Conservation (phyloP, 2,888 invertebrate genomes). For the Idaea dimidiata region DNA sequence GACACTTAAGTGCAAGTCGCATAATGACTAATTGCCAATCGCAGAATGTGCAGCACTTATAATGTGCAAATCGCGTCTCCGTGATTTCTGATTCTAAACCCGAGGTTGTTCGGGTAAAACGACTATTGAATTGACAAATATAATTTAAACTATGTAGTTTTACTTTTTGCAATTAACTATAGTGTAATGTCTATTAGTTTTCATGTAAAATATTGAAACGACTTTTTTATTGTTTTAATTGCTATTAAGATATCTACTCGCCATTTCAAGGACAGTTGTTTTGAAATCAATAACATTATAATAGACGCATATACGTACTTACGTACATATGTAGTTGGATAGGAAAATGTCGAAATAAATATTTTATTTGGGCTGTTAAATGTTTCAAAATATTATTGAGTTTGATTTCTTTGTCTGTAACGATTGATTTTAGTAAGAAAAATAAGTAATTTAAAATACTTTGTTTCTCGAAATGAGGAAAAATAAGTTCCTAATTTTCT, state of each 20-base stretch:
- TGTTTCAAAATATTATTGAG: background rate
- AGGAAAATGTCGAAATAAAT: constrained; percentile 10
- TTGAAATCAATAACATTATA: background rate
- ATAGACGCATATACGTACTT: too few relatives aligned
- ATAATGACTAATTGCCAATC: constrained; percentile 51
- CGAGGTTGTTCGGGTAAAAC: too few relatives aligned
- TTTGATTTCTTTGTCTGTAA: background rate
- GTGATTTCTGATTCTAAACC: too few relatives aligned
- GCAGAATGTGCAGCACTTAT: constrained; percentile 52
- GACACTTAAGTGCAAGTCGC: constrained; percentile 45
- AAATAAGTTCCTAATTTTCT: too few relatives aligned
- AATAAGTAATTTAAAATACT: background rate
- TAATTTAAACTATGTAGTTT: constrained; percentile 40
- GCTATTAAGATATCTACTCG: constrained; percentile 26
- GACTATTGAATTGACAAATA: constrained; percentile 43
- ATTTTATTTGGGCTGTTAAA: background rate
- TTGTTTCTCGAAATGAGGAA: too few relatives aligned
- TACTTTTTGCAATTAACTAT: constrained; percentile 42
- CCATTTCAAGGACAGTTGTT: background rate
- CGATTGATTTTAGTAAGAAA: background rate
- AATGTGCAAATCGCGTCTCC: constrained; percentile 49
- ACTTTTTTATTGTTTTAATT: constrained; percentile 36
- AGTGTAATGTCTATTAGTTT: constrained; percentile 38
- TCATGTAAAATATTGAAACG: constrained; percentile 40
- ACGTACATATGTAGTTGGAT: background rate